These are phyloP conservation scores for Platypus cylindrus DNA, from an alignment of 2,888 invertebrate species.

Conservation along the genomic window DNA sequence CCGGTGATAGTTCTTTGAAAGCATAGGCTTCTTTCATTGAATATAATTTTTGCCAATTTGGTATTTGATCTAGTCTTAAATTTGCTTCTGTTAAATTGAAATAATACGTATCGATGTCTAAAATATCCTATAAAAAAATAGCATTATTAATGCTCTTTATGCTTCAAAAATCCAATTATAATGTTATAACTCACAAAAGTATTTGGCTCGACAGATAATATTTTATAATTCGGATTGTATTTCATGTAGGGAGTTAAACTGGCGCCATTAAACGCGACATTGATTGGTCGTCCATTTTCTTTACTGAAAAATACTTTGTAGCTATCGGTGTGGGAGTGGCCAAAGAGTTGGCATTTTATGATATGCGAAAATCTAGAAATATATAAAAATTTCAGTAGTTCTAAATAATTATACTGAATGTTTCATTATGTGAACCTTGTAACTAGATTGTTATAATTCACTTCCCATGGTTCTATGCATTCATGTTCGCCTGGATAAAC, in stretches of 20 bases:
- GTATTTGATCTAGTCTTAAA: slow-evolving; percentile 38
- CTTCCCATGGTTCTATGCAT: slow-evolving; percentile 55
- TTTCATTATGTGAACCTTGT: no score
- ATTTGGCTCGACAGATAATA: slow-evolving; percentile 24
- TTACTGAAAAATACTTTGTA: slow-evolving; percentile 55
- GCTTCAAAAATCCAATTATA: background rate
- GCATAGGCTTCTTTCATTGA: slow-evolving; percentile 57
- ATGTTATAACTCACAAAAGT: slow-evolving; percentile 27
- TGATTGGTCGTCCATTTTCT: slow-evolving; percentile 43
- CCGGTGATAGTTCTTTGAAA: slow-evolving; percentile 46
- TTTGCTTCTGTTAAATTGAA: slow-evolving; percentile 69
- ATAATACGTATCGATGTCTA: slow-evolving; percentile 57
- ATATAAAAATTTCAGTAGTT: no score
- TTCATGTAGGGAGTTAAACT: slow-evolving; percentile 46
- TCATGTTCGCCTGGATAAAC: slow-evolving; percentile 64
- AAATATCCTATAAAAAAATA: slow-evolving; percentile 40
- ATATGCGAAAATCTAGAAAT: slow-evolving; percentile 53
- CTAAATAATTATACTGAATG: no score
- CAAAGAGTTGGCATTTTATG: slow-evolving; percentile 71
- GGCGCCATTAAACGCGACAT: slow-evolving; percentile 59
- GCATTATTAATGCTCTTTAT: background rate
- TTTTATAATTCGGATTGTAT: slow-evolving; percentile 43
- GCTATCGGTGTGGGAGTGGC: slow-evolving; percentile 70
- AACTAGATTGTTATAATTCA: slow-evolving; percentile 53
- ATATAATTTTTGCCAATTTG: slow-evolving; percentile 64